Evolutionary conservation across 2,113 vertebrate species (phyloP).

Genomic region (Pseudolaguvia tuberculata): DNA sequence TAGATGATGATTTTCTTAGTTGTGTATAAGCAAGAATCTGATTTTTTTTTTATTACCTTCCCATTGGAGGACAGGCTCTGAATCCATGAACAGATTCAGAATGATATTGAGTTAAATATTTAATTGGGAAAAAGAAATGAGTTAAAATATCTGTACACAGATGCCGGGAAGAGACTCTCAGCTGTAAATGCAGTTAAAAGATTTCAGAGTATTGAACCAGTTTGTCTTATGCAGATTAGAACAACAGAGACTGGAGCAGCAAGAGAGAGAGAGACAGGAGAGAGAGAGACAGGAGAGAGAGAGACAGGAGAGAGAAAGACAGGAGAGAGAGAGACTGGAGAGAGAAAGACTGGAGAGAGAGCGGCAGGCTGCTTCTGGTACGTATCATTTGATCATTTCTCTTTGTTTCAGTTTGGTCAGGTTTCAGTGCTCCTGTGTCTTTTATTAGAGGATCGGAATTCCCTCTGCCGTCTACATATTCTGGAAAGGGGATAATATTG

Average conservation of each 20-base stretch:
- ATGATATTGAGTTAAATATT: neutral
- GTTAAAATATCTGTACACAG: neutral
- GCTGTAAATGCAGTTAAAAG: neutral
- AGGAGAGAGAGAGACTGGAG: slow-evolving; percentile 66
- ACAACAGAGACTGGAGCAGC: slow-evolving; percentile 67
- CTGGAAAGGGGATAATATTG: too few relatives aligned
- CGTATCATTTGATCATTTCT: slow-evolving; percentile 21
- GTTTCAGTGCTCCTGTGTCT: neutral
- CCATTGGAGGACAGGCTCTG: neutral
- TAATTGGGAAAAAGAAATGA: neutral
- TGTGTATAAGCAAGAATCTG: neutral
- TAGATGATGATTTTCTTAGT: too few relatives aligned
- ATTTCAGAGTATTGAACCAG: neutral
- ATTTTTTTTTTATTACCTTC: too few relatives aligned
- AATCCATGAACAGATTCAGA: neutral
- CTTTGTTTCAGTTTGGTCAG: too few relatives aligned
- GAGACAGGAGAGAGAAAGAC: slow-evolving; percentile 57
- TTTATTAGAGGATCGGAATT: neutral
- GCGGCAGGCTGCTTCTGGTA: slow-evolving; percentile 66
- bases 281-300: slow-evolving; percentile 64
- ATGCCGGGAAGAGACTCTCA: neutral
- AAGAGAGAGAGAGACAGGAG: slow-evolving; percentile 57
- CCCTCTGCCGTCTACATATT: too few relatives aligned
- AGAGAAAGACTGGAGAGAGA: slow-evolving; percentile 62
- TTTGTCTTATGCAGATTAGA: slow-evolving; percentile 58